Conservation (phyloP, 2,113 vertebrate genomes). For the Emberiza fucata region DNA sequence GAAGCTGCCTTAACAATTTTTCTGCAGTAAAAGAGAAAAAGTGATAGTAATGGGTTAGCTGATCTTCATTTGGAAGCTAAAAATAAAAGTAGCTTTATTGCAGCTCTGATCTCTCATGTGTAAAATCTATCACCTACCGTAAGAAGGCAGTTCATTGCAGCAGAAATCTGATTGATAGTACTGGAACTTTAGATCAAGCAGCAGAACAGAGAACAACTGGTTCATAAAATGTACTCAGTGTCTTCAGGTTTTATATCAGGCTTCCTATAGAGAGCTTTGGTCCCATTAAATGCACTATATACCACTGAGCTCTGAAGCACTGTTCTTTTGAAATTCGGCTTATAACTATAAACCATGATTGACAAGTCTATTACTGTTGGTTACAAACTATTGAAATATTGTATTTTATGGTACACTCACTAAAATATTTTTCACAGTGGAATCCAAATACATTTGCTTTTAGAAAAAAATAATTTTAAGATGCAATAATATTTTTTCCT, state of each 20-base stretch:
- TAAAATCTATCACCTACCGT: constrained; percentile 64
- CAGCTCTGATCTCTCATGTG: constrained; percentile 59
- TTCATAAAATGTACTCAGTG: constrained; percentile 65
- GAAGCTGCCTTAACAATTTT: constrained; percentile 59
- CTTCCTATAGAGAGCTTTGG: constrained; percentile 58
- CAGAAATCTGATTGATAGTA: constrained; percentile 59
- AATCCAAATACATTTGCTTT: constrained; percentile 48
- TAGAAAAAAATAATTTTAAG: constrained; percentile 50
- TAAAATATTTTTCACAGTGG: constrained; percentile 52
- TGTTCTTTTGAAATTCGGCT: constrained; percentile 56
- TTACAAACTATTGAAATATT: constrained; percentile 64
- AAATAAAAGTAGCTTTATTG: constrained; percentile 69
- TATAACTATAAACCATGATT: constrained; percentile 65
- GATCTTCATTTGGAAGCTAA: constrained; percentile 64
- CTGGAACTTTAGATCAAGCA: constrained; percentile 57
- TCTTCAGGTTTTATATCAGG: constrained; percentile 48
- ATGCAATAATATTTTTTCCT: neutral
- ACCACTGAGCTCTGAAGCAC: constrained; percentile 48
- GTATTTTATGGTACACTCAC: constrained; percentile 33
- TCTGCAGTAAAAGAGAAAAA: constrained; percentile 51
- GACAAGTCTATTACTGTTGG: constrained; percentile 65
- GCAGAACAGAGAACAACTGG: constrained; percentile 57
- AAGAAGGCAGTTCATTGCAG: constrained; percentile 56
- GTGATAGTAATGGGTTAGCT: constrained; percentile 46
- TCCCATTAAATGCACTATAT: constrained; percentile 56